These are phyloP conservation scores for Pipra filicauda DNA, from an alignment of 2,113 vertebrate species.

Conservation along the genomic window DNA sequence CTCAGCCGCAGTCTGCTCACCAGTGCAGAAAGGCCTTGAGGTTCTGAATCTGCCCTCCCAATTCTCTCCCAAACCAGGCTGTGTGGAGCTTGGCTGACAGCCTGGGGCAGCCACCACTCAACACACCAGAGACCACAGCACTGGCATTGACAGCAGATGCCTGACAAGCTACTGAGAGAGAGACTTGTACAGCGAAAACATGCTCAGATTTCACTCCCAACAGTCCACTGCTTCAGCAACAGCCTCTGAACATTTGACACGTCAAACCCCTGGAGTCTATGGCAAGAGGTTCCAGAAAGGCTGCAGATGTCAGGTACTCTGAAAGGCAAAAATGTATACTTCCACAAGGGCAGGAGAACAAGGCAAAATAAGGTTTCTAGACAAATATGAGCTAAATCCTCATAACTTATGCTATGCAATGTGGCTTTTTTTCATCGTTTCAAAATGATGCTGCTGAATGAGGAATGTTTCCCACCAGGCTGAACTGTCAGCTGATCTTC, in stretches of 20 bases:
- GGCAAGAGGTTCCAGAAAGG: neutral
- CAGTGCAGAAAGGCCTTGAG: no score
- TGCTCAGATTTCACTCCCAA: fast-evolving
- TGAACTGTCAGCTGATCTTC: neutral
- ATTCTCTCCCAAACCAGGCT: fast-evolving
- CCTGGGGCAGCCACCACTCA: neutral
- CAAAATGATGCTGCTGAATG: neutral
- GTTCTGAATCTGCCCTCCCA: neutral
- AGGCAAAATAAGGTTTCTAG: neutral
- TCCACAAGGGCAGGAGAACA: neutral
- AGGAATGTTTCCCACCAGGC: neutral
- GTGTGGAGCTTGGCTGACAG: neutral
- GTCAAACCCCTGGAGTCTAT: neutral
- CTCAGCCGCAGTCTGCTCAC: no score
- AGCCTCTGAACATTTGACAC: neutral
- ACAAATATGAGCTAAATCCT: neutral
- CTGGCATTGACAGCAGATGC: fast-evolving
- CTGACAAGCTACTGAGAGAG: neutral
- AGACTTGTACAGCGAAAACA: neutral
- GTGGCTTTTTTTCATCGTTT: neutral
- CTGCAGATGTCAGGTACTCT: neutral
- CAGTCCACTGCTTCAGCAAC: neutral
- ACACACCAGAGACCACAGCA: fast-evolving
- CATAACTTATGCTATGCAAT: neutral
- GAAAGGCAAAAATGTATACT: neutral